Base-by-base conservation (phyloP, 2,888 invertebrate species). In the Chymomyza caudatula region DNA sequence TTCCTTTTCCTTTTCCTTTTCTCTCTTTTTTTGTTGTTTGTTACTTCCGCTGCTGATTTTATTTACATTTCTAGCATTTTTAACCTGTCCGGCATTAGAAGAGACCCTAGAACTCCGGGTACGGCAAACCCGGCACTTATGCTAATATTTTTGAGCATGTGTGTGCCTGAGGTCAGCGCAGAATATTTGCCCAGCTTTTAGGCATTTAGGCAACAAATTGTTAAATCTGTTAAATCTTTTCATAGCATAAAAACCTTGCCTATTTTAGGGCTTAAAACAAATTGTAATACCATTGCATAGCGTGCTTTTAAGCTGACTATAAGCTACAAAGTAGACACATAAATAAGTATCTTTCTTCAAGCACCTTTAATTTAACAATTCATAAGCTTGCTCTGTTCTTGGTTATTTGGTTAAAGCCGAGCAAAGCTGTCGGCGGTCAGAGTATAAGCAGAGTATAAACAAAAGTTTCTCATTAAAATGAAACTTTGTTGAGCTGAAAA, bases 381-480 rank as follows among this genome's bases (percentile, higher is more conserved):
- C n/a, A n/a, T n/a, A n/a, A n/a, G n/a, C n/a, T n/a, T n/a, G n/a
- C n/a, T n/a, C n/a, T n/a, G n/a, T n/a, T 37, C 11, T 37, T 11
- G 29, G 11, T 37, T 11, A 11, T 37, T 37, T 37, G 29, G 29
- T 37, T 37, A 37, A 37, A 11, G 29, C 29, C 29, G 11, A 37
- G 11, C 11, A 37, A 37, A 37, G 11, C 29, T 37, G 11, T 37
- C 11, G 2, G 29, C 2, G 29, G 11, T 4, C 11, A 4, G 29
- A 11, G 2, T 37, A 11, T 37, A 37, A 37, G n/a, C n/a, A n/a
- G n/a, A n/a, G 29, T 20, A 8, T 69, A 71, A 75, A 77, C 85
- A 83, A 83, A 84, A 84, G 81, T 85, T 85, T 85, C 75, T 84
- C 84, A 84, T 84, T 85, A 85, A 79, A 78, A 81, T 62, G 74